Evolutionary conservation across 1,140 invertebrate species (phyloP).

Genomic region (Drosophila santomea): DNA sequence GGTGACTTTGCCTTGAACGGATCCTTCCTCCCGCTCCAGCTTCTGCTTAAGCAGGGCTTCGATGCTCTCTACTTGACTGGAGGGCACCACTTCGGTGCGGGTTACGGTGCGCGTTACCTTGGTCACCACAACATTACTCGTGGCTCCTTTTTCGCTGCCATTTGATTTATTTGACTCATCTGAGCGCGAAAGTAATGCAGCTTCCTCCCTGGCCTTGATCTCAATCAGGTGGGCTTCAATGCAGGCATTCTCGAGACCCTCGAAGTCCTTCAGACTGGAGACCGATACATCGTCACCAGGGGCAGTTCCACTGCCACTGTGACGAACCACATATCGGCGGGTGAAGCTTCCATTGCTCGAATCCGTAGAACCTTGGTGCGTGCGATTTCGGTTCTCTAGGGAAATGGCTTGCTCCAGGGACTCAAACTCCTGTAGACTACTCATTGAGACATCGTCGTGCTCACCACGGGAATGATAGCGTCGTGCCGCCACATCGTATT

Average conservation of each 20-base stretch:
- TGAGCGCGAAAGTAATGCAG: conserved; percentile 89
- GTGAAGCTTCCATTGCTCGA: conserved; percentile 92
- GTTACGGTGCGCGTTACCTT: conserved; percentile 82
- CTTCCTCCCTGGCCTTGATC: conserved; percentile 93
- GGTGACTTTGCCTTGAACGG: conserved; percentile 84
- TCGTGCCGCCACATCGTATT: conserved; percentile 92
- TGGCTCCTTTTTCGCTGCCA: conserved; percentile 85
- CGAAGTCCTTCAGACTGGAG: conserved; percentile 97
- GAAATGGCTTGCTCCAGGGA: conserved; percentile 92
- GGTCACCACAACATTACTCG: conserved; percentile 57
- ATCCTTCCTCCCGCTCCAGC: conserved; percentile 75
- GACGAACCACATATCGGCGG: conserved; percentile 88
- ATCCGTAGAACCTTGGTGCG: conserved; percentile 89
- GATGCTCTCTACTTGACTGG: conserved; percentile 84
- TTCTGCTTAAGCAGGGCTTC: conserved; percentile 79
- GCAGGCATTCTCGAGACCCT: conserved; percentile 95
- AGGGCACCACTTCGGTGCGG: conserved; percentile 85
- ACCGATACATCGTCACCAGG: conserved; percentile 95
- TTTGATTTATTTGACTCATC: conserved; percentile 87
- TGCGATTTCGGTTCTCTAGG: conserved; percentile 88
- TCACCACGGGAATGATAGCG: conserved; percentile 93
- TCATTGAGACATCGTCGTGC: conserved; percentile 95
- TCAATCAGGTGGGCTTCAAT: conserved; percentile 93
- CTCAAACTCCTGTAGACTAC: conserved; percentile 97
- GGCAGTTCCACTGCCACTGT: conserved; percentile 84